Evolutionary conservation across 2,888 invertebrate species (phyloP).

Genomic region (Ypsolopha sequella): DNA sequence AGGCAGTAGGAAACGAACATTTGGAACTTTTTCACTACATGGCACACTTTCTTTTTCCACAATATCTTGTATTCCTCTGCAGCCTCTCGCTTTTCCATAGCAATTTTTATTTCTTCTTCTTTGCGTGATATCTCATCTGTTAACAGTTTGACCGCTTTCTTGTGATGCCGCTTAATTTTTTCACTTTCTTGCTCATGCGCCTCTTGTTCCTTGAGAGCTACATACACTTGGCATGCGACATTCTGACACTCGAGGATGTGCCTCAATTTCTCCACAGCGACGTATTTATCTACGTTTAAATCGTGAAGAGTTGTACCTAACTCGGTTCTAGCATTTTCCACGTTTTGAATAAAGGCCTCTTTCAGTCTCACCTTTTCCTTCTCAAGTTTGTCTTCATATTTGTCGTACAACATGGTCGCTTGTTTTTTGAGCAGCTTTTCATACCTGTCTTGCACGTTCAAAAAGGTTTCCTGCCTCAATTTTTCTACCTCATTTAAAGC

Average conservation of each 20-base stretch:
- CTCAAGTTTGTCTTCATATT: constrained; percentile 28
- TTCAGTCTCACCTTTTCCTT: constrained; percentile 32
- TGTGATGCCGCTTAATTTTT: constrained; percentile 26
- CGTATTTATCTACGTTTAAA: constrained; percentile 45
- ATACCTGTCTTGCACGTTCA: constrained; percentile 33
- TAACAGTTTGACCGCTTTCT: constrained; percentile 33
- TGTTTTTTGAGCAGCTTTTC: constrained; percentile 31
- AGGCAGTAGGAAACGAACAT: constrained; percentile 45
- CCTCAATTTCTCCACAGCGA: constrained; percentile 41
- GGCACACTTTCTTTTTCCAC: constrained; percentile 51
- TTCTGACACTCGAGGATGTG: constrained; percentile 43
- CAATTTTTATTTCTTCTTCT: constrained; percentile 34
- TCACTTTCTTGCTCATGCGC: constrained; percentile 34
- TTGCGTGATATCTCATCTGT: constrained; percentile 27
- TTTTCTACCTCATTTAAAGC: constrained; percentile 33
- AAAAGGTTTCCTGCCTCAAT: constrained; percentile 22
- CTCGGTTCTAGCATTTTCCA: constrained; percentile 22
- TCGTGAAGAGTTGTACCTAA: constrained; percentile 34
- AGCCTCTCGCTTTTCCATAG: constrained; percentile 31
- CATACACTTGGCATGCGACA: constrained; percentile 55
- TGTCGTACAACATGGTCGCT: constrained; percentile 35
- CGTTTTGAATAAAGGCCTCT: constrained; percentile 25
- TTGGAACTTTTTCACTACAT: constrained; percentile 52
- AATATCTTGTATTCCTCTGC: constrained; percentile 27
- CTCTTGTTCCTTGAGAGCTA: constrained; percentile 52